A percentile compares a stretch with the other conserved stretches of the same genome.
Evolutionary conservation across 1,140 invertebrate genomes (phyloP).

Genomic region (Apis cerana): DNA sequence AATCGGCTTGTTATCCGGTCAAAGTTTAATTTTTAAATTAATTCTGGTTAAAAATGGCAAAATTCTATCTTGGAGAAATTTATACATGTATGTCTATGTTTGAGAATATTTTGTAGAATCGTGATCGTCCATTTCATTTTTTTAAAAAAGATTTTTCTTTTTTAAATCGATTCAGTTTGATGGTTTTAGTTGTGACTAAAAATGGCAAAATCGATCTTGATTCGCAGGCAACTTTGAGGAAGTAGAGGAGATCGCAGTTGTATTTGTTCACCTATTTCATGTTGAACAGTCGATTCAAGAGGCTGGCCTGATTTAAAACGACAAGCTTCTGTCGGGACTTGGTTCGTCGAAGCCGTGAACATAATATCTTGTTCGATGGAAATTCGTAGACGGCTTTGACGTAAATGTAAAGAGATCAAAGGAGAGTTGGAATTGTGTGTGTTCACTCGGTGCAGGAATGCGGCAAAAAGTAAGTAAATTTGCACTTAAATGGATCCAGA

Average conservation of each 20-base stretch:
- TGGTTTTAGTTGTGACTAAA: too few species aligned
- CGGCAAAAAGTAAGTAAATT: background rate
- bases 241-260: background rate
- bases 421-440: background rate
- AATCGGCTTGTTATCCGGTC: constrained; percentile 8
- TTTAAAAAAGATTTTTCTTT: too few species aligned
- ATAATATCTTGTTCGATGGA: background rate
- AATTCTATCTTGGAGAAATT: too few species aligned
- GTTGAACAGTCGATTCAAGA: background rate
- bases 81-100: background rate
- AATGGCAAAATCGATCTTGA: too few species aligned
- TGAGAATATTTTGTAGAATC: too few species aligned
- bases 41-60: too few species aligned
- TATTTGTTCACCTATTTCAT: background rate
- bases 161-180: too few species aligned
- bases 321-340: background rate
- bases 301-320: background rate
- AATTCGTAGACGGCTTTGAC: background rate
- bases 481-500: background rate
- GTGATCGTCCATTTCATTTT: too few species aligned
- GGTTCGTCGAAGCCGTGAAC: background rate
- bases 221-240: too few species aligned
- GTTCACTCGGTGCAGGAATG: background rate
- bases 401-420: background rate
- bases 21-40: background rate